Evolutionary conservation across 2,888 invertebrate genomes (phyloP).

Genomic region (Cyclophora punctaria): DNA sequence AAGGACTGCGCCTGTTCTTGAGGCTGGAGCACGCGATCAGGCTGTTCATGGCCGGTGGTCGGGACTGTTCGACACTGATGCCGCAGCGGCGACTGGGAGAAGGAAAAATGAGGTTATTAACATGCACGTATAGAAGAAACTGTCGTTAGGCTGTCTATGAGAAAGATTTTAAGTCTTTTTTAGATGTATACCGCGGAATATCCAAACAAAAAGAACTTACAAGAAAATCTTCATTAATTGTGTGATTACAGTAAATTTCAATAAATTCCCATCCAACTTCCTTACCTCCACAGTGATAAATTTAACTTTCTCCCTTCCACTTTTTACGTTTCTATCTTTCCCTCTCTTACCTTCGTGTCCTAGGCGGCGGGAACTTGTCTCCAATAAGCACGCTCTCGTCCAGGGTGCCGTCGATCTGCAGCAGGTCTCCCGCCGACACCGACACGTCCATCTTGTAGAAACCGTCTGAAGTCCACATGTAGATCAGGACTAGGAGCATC

Average conservation of each 20-base stretch:
- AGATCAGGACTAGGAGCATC: constrained; percentile 59
- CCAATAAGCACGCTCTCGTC: constrained; percentile 65
- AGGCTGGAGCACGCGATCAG: constrained; percentile 85
- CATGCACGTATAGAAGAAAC: too few relatives aligned
- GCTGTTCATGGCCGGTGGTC: constrained; percentile 84
- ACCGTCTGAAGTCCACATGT: constrained; percentile 54
- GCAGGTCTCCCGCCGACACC: constrained; percentile 65
- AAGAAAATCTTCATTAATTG: too few relatives aligned
- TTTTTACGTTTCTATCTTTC: too few relatives aligned
- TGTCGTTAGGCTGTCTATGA: too few relatives aligned
- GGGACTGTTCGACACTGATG: constrained; percentile 78
- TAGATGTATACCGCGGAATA: too few relatives aligned
- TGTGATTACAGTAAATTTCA: too few relatives aligned
- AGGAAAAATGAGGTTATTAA: too few relatives aligned
- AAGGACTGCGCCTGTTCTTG: constrained; percentile 77
- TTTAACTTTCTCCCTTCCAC: too few relatives aligned
- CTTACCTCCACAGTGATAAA: too few relatives aligned
- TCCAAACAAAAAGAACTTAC: too few relatives aligned
- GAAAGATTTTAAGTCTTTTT: too few relatives aligned
- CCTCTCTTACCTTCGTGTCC: constrained; percentile 46
- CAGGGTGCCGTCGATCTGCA: constrained; percentile 67
- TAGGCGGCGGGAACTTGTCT: constrained; percentile 49
- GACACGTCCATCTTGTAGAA: constrained; percentile 60
- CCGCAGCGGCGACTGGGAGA: constrained; percentile 50
- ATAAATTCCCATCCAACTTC: too few relatives aligned